These are phyloP conservation scores for Planiliza haematocheilus DNA, from an alignment of 2,113 vertebrate species.

Conservation along the genomic window DNA sequence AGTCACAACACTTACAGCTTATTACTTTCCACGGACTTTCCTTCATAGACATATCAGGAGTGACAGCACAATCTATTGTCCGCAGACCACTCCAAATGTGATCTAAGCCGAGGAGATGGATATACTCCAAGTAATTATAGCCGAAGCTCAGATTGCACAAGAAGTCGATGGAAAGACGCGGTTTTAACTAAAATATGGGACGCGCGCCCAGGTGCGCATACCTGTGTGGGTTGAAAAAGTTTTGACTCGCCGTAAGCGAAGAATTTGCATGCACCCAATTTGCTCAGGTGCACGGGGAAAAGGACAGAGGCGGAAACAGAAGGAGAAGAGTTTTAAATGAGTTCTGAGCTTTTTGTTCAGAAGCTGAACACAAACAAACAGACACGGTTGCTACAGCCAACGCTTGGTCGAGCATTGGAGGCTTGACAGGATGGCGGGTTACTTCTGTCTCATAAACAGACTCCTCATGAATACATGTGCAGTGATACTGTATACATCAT, in stretches of 20 bases:
- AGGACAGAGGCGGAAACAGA: too few species aligned
- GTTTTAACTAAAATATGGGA: not conserved
- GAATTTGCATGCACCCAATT: too few species aligned
- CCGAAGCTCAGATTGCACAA: too few species aligned
- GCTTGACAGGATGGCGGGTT: not conserved
- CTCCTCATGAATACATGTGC: not conserved
- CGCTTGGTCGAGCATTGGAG: too few species aligned
- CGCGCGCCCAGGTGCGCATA: not conserved
- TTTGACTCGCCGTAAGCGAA: not conserved
- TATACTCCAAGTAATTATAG: not conserved
- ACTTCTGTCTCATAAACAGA: not conserved
- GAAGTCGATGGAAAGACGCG: too few species aligned
- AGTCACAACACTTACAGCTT: not conserved
- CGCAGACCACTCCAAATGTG: not conserved
- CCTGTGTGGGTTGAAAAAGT: not conserved
- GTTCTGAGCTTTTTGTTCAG: too few species aligned
- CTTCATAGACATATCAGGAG: not conserved
- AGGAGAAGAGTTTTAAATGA: too few species aligned
- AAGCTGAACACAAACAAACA: too few species aligned
- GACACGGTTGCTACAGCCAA: too few species aligned
- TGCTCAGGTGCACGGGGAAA: too few species aligned
- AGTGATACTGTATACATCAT: too few species aligned
- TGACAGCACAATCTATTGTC: not conserved
- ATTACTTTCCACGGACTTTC: not conserved
- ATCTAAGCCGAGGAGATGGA: not conserved